Percentiles rank a stretch among this genome's conserved stretches.
These are phyloP conservation scores for Otolemur garnettii DNA, from an alignment of 2,113 vertebrate genomes.

Conservation along the genomic window DNA sequence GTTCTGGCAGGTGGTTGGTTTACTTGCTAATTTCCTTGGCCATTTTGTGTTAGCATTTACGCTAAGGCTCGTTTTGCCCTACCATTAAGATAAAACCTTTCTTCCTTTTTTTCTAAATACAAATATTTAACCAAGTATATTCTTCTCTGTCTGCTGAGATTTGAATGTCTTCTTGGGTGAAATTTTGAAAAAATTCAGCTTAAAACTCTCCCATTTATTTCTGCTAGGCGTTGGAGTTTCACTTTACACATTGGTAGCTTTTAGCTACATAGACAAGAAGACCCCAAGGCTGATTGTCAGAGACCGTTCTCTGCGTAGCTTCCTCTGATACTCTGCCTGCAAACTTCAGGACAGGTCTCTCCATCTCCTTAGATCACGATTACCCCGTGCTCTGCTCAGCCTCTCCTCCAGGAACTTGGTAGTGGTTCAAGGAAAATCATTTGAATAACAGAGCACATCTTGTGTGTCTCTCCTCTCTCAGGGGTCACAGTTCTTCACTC, in stretches of 20 bases:
- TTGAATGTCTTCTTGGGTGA: not conserved
- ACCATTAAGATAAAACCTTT: not conserved
- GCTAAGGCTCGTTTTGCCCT: not conserved
- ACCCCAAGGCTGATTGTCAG: too few relatives aligned
- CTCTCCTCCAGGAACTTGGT: too few relatives aligned
- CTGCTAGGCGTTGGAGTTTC: not conserved
- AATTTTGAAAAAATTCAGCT: not conserved
- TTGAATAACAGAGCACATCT: accelerated
- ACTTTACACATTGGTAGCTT: not conserved
- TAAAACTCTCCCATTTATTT: not conserved
- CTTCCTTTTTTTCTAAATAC: not conserved
- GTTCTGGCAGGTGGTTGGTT: not conserved
- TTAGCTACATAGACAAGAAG: not conserved
- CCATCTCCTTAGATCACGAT: accelerated
- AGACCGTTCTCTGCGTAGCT: not conserved
- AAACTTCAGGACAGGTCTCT: not conserved
- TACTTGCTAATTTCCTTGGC: not conserved
- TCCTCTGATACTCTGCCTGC: not conserved
- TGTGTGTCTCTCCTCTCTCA: too few relatives aligned
- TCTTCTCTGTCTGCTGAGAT: not conserved
- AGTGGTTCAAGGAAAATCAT: accelerated
- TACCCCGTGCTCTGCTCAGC: accelerated
- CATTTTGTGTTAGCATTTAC: not conserved
- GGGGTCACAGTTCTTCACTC: not conserved
- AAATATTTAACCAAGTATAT: not conserved